Conservation (phyloP, 2,888 invertebrate species). For the Eumacrocentrus americanus region DNA sequence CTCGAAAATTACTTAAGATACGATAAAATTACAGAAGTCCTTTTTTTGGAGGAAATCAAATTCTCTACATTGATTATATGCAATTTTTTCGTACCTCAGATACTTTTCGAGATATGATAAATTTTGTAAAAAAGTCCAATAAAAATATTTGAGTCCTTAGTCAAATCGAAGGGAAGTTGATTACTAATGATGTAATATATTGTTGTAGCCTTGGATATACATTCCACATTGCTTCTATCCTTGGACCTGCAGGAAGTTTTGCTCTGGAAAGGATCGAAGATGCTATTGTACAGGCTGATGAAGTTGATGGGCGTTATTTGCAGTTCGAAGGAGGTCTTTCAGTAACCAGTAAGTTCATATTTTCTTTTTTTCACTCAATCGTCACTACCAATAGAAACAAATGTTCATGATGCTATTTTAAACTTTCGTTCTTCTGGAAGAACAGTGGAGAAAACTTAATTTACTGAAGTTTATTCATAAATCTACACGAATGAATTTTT, state of each 20-base stretch:
- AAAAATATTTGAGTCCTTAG: no score
- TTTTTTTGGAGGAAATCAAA: no score
- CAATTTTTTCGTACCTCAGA: no score
- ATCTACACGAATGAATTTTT: neutral
- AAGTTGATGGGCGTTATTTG: constrained; percentile 84
- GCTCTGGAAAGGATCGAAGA: constrained; percentile 84
- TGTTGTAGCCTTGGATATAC: constrained; percentile 77
- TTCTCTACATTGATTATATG: no score
- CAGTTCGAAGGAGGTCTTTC: constrained; percentile 93
- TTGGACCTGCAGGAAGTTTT: constrained; percentile 72
- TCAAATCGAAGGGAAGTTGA: no score
- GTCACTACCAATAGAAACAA: neutral
- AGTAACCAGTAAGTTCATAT: constrained; percentile 66
- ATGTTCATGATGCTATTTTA: constrained; percentile 38
- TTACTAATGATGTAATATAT: constrained; percentile 8
- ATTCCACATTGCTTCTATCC: constrained; percentile 79
- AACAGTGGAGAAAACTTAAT: constrained; percentile 37
- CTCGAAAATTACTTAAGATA: neutral
- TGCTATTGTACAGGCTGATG: constrained; percentile 93
- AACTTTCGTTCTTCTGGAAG: constrained; percentile 49
- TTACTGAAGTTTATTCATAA: constrained; percentile 17
- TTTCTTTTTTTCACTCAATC: no score
- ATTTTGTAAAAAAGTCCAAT: no score
- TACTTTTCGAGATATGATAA: no score
- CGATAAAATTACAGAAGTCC: neutral